Evolutionary conservation across 2,113 vertebrate genomes (phyloP), one percentile per base, ranked within the genome.

Genomic region (Colinus virginianus): DNA sequence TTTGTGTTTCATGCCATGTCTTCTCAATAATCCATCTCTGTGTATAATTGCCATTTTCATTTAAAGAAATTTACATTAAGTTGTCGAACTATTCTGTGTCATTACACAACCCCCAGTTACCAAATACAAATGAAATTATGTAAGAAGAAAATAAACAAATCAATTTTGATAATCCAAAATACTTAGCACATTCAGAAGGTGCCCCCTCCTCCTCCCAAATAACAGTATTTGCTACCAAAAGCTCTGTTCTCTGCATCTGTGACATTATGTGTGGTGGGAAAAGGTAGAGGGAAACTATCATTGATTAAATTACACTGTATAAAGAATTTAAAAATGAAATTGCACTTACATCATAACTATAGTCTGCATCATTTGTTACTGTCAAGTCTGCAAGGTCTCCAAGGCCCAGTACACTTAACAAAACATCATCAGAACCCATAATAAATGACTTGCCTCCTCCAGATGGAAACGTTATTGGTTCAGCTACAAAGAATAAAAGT

Each of bases 381-480:
- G 99, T 99, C 98, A 99, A 98, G 98, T 99, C 99, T 89, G 99
- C 99, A 93, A 99, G 98, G 97, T 99, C 99, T 90, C 99, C 99
- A 96, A 99, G 97, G 95, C 99, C 99, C 97, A 99, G 97, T 92
- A 99, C 98, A 96, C 98, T 99, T 98, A 99, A 99, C 97, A 99
- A 94, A 91, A 99, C 98, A 94, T 99, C 98, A 95, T 99, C 99
- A 59, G 99, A 98, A 93, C 98, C 99, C 98, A 99, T 97, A 97
- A 99, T 98, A 98, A 99, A 99, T 96, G 99, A 98, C 97, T 99
- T 99, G 92, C 99, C 99, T 94, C 98, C 98, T 81, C 98, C 98
- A 55, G 98, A 97, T 85, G 99, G 98, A 97, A 99, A 99, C 9
- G 99, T 98, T 87, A 99, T 98, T 78, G 99, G 99, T 97, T 99